Base-by-base conservation (phyloP, 2,113 vertebrate genomes). In the Eupsittula cactorum region DNA sequence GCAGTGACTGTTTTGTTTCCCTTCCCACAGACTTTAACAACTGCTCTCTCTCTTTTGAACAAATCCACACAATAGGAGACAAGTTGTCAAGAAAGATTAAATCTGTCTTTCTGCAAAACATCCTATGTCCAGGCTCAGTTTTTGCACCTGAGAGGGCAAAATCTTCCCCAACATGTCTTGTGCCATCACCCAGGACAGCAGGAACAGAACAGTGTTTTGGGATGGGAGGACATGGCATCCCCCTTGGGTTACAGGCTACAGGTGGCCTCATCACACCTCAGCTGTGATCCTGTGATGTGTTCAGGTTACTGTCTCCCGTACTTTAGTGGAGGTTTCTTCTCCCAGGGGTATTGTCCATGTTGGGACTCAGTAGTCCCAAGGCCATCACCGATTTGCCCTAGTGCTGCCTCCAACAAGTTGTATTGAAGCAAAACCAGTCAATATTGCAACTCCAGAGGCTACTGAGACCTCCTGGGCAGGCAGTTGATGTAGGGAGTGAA, bases 1-100 rank as follows among this genome's bases (percentile, higher is more conserved):
- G 42, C 4, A 0, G 57, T 65, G 82, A 52, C 91, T 91, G 81
- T 86, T 92, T 90, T 42, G 83, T 31, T 86, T 94, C 91, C 50
- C 60, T 91, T 95, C 86, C 64, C 74, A 52, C 91, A 90, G 82
- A 93, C n/a, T 35, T 81, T 68, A 95, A 88, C 80, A 88, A 88
- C 60, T 71, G 47, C 86, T 86, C 77, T 84, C 50, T 93, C 35
- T 28, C 69, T 75, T 94, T 86, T 82, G 71, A 93, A 91, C 57
- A 86, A 81, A 79, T 52, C 50, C 28, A 75, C 52, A 44, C 83
- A 87, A 16, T 6, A 52, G 62, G 63, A 86, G 73, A 93, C 80
- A 93, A 91, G 67, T 60, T 89, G 92, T 93, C 95, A 85, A 42
- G 77, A 76, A 82, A 60, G 49, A 93, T 95, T 84, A 82, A 73